phyloP scores from a whole-genome alignment of 1,140 invertebrate genomes.

The Drosophila nikananu region DNA sequence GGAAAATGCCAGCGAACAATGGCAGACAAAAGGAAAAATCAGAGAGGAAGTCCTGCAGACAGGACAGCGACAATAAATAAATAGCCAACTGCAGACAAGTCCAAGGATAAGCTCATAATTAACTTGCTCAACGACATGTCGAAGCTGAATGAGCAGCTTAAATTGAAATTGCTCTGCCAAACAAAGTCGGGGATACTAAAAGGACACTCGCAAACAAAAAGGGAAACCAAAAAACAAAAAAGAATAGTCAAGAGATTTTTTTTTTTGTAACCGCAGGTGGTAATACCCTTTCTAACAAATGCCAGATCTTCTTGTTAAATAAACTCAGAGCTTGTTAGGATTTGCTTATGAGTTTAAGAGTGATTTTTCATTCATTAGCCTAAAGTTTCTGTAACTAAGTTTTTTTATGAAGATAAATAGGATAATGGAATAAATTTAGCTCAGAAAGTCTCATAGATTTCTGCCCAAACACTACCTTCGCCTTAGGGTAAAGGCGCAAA shows the following conservation, averaged over 20 bases:
- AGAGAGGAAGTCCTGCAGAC: constrained; percentile 37
- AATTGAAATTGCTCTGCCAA: constrained; percentile 66
- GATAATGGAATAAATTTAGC: not conserved
- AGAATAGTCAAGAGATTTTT: not conserved
- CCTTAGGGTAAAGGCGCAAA: not conserved
- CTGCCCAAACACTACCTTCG: not conserved
- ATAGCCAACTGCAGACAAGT: constrained; percentile 67
- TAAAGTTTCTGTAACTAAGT: not conserved
- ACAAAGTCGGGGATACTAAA: constrained; percentile 12
- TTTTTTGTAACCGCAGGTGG: not conserved
- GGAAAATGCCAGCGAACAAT: constrained; percentile 42
- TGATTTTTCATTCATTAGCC: not conserved
- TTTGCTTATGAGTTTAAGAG: not conserved
- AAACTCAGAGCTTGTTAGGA: not conserved
- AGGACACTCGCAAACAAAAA: constrained; percentile 10
- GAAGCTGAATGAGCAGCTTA: constrained; percentile 58
- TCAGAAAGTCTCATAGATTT: not conserved
- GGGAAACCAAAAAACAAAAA: not conserved
- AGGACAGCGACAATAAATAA: constrained; percentile 49
- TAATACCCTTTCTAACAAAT: not conserved
- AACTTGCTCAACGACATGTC: constrained; percentile 66
- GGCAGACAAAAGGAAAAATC: constrained; percentile 36
- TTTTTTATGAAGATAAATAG: not conserved
- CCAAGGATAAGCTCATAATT: constrained; percentile 74
- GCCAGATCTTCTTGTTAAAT: not conserved